phyloP scores from a whole-genome alignment of 2,797 vertebrate genomes.

The Lindbergichthys nudifrons region DNA sequence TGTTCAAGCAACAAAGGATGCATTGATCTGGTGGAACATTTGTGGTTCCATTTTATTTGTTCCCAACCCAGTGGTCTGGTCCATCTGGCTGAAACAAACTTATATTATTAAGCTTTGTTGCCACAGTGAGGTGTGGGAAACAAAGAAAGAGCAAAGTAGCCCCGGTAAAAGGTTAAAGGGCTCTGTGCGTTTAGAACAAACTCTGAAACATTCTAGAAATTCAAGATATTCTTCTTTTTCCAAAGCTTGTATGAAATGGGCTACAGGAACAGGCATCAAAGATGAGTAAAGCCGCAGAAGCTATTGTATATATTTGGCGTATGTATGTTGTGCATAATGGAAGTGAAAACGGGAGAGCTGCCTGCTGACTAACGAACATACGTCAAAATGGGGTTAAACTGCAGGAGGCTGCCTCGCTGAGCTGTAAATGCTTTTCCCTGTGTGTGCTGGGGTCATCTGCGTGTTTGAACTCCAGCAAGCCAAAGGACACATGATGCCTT shows the following conservation, averaged over 20 bases:
- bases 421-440: slow-evolving; percentile 33
- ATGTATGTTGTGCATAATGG: neutral
- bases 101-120: slow-evolving; percentile 76
- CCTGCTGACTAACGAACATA: neutral
- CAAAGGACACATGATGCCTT: slow-evolving; percentile 19
- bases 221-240: slow-evolving; percentile 6
- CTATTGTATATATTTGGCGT: too few relatives aligned
- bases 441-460: slow-evolving; percentile 33
- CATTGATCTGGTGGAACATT: slow-evolving; percentile 22
- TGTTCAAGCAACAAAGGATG: slow-evolving; percentile 22
- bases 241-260: neutral
- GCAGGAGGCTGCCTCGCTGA: neutral
- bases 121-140: slow-evolving; percentile 55
- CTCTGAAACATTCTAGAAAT: slow-evolving; percentile 16
- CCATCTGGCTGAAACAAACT: slow-evolving; percentile 69
- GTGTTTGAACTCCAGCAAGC: slow-evolving; percentile 40
- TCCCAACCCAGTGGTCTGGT: slow-evolving; percentile 49
- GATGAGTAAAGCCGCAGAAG: neutral
- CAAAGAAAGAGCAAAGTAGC: slow-evolving; percentile 69
- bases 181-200: slow-evolving; percentile 48
- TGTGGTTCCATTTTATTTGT: slow-evolving; percentile 37
- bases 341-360: neutral
- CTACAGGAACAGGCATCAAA: neutral
- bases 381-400: slow-evolving; percentile 9
- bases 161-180: slow-evolving; percentile 58